phyloP scores from a whole-genome alignment of 2,888 invertebrate genomes.

The Monoplex corrugatus region DNA sequence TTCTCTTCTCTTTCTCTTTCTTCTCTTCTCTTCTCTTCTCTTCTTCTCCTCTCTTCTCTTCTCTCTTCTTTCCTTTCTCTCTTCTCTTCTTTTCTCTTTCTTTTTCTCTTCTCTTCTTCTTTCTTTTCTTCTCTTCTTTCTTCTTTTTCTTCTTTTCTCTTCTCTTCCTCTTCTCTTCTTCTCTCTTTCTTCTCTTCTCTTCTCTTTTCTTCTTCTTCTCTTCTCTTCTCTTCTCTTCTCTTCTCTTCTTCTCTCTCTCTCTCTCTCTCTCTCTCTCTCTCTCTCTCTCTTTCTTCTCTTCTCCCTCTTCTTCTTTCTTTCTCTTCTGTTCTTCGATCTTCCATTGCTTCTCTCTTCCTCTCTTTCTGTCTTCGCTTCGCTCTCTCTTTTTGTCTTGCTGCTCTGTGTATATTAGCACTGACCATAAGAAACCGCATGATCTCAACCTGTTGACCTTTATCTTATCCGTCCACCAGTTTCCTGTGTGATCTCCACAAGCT shows the following conservation, averaged over 20 bases:
- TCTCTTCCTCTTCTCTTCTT: not conserved
- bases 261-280: slow-evolving; percentile 11
- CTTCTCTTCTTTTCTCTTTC: slow-evolving; percentile 19
- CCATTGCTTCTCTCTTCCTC: too few relatives aligned
- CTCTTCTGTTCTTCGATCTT: slow-evolving; percentile 4
- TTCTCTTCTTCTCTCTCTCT: not conserved
- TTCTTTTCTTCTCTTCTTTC: too few relatives aligned
- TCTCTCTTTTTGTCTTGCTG: too few relatives aligned
- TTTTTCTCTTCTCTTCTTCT: not conserved
- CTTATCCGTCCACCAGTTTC: too few relatives aligned
- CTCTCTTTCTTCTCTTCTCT: slow-evolving; percentile 1
- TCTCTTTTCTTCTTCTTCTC: not conserved
- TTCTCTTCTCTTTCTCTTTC: not conserved
- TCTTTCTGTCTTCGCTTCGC: too few relatives aligned
- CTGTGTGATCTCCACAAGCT: too few relatives aligned
- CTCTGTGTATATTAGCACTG: too few relatives aligned
- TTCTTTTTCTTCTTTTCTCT: not conserved
- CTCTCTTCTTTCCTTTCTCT: too few relatives aligned
- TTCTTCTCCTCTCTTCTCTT: not conserved
- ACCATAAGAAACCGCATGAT: too few relatives aligned
- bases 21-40: not conserved
- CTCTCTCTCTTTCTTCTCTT: not conserved
- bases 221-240: not conserved
- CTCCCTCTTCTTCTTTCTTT: slow-evolving; percentile 11
- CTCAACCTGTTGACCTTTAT: too few relatives aligned